A percentile compares a stretch with the other conserved stretches of the same genome.
Conservation (phyloP, 2,113 vertebrate species). For the Onychostoma macrolepis region DNA sequence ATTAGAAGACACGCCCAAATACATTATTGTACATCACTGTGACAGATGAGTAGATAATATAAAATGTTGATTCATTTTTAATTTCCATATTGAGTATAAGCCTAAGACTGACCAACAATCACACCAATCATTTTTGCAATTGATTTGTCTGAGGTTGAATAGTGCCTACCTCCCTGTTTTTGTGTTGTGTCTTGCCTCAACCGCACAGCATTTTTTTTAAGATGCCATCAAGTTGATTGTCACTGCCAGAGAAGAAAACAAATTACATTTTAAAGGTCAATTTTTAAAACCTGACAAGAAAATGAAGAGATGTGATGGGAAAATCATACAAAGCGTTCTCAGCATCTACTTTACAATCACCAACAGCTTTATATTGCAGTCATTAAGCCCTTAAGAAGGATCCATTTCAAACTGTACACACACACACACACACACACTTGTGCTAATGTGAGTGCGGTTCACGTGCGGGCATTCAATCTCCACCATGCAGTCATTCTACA, state of each 20-base stretch:
- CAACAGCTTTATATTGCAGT: slow-evolving; percentile 18
- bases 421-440: slow-evolving; percentile 16
- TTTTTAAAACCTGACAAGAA: slow-evolving; percentile 13
- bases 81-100: background rate
- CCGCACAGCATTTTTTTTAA: background rate
- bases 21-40: background rate
- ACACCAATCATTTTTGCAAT: background rate
- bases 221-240: background rate
- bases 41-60: background rate
- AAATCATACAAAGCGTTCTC: background rate
- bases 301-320: background rate
- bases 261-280: background rate
- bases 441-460: background rate
- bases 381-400: slow-evolving; percentile 40
- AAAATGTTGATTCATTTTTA: background rate
- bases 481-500: slow-evolving; percentile 4
- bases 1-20: no score
- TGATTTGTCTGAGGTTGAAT: background rate
- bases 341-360: background rate
- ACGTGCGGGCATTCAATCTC: background rate
- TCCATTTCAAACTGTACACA: slow-evolving; percentile 28
- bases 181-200: background rate
- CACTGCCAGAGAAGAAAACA: background rate
- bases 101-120: background rate
- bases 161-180: background rate